Percentiles rank a stretch among this genome's conserved stretches.
These are phyloP conservation scores for Chondrosia reniformis DNA, from an alignment of 37 sponge, comb jelly and placozoan species.

Conservation along the genomic window DNA sequence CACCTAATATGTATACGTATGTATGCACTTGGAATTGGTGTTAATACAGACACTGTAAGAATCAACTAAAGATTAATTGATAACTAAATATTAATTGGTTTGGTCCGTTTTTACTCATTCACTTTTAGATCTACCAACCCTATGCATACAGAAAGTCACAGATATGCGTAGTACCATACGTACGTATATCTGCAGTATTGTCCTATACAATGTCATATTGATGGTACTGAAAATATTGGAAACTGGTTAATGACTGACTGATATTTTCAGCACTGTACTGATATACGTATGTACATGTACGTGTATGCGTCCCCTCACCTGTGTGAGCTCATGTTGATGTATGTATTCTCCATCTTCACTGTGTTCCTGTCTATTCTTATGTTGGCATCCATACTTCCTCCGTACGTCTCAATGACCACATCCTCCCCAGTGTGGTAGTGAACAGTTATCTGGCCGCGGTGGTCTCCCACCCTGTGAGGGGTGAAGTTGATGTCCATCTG, in stretches of 20 bases:
- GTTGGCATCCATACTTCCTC: conserved; percentile 81
- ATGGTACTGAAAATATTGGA: no score
- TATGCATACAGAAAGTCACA: no score
- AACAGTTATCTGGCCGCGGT: conserved; percentile 57
- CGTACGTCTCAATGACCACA: conserved; percentile 72
- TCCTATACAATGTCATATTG: no score
- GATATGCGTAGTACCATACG: no score
- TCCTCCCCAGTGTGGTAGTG: conserved; percentile 90
- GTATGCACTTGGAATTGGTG: background rate
- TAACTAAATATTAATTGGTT: no score
- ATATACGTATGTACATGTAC: background rate
- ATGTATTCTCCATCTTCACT: conserved; percentile 84
- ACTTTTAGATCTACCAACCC: no score
- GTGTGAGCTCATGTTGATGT: conserved; percentile 82
- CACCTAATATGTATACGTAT: background rate
- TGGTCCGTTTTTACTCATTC: no score
- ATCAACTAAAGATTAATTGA: no score
- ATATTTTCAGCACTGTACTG: no score
- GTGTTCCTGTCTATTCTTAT: conserved; percentile 84
- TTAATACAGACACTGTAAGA: background rate
- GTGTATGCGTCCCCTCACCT: conserved; percentile 36
- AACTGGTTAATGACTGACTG: no score
- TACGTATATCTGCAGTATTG: no score
- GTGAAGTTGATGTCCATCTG: conserved; percentile 72
- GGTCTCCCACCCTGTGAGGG: conserved; percentile 66